Evolutionary conservation across 2,888 invertebrate species (phyloP).

Genomic region (Atrina japonica): DNA sequence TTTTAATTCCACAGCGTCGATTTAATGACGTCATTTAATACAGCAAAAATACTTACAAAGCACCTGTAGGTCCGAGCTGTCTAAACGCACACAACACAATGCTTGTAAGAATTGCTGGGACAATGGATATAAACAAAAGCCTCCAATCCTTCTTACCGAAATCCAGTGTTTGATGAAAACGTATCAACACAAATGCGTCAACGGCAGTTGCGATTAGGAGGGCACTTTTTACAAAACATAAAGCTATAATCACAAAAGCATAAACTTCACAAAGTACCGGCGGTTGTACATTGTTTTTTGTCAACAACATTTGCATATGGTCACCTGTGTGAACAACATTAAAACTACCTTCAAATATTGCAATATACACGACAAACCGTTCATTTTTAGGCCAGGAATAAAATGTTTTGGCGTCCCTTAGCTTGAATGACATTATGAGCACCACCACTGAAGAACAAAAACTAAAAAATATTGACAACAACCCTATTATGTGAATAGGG

Average conservation of each 20-base stretch:
- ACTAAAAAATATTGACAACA: conserved; percentile 37
- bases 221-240: conserved; percentile 36
- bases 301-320: conserved; percentile 41
- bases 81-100: conserved; percentile 2
- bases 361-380: conserved; percentile 44
- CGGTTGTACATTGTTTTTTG: conserved; percentile 39
- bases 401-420: conserved; percentile 17
- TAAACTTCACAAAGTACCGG: conserved; percentile 41
- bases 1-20: no score
- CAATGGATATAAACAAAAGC: conserved; percentile 36
- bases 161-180: conserved; percentile 36
- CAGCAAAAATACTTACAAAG: conserved; percentile 32
- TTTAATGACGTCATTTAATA: no score
- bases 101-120: conserved; percentile 26
- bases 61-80: conserved; percentile 32
- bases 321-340: conserved; percentile 38
- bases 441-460: conserved; percentile 29
- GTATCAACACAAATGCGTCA: conserved; percentile 43
- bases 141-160: conserved; percentile 45
- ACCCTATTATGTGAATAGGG: conserved; percentile 37
- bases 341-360: conserved; percentile 41
- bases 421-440: conserved; percentile 33
- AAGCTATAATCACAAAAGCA: conserved; percentile 34
- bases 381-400: conserved; percentile 43
- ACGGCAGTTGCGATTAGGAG: conserved; percentile 41